Percentiles rank a stretch among this genome's conserved stretches.
Evolutionary conservation across 2,113 vertebrate species (phyloP).

Genomic region (Cephalophus harveyi): DNA sequence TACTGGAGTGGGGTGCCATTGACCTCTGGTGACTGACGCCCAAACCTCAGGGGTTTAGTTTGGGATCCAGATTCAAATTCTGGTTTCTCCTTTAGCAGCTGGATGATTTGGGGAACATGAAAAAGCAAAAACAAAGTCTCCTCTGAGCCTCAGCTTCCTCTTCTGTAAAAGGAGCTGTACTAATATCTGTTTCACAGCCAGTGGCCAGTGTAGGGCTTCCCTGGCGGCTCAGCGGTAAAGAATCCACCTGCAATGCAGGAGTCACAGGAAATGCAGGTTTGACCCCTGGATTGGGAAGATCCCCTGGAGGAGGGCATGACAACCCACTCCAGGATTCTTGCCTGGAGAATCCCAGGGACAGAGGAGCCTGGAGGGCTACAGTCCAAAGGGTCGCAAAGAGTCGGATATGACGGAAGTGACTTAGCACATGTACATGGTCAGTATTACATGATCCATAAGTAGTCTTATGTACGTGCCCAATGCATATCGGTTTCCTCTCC

Average conservation of each 20-base stretch:
- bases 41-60: neutral
- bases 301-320: neutral
- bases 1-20: no score
- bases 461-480: neutral
- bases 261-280: neutral
- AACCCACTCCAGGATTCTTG: neutral
- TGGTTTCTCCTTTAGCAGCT: neutral
- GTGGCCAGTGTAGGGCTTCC: neutral
- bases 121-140: neutral
- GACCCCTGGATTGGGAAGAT: neutral
- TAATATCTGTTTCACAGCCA: neutral
- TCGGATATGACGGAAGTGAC: neutral
- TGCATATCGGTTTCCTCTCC: neutral
- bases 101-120: neutral
- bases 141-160: neutral
- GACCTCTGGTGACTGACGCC: neutral
- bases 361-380: neutral
- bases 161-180: neutral
- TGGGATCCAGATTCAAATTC: conserved; percentile 2
- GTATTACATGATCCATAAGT: neutral
- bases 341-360: neutral
- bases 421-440: neutral
- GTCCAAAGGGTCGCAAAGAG: neutral
- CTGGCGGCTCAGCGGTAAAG: neutral
- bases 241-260: neutral